Conservation (phyloP, 2,888 invertebrate species). For the Cephus pygmeus region DNA sequence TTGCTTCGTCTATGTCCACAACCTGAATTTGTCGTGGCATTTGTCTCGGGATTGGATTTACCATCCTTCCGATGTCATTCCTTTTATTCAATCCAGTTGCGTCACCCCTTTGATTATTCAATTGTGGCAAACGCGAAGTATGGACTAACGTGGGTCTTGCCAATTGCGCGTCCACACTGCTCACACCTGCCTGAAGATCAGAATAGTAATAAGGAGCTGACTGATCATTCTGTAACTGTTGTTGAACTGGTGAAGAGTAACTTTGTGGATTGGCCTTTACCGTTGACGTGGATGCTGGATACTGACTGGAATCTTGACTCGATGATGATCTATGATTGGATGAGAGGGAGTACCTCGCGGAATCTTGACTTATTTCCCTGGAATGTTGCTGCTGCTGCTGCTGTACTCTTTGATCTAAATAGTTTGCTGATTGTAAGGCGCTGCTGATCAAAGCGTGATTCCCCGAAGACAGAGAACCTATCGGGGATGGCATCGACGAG, state of each 20-base stretch:
- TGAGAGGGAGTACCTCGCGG: constrained; percentile 41
- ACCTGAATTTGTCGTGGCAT: constrained; percentile 54
- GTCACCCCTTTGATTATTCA: constrained; percentile 81
- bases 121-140: constrained; percentile 60
- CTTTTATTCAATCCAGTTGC: constrained; percentile 66
- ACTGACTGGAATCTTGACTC: constrained; percentile 44
- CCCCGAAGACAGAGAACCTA: constrained; percentile 28
- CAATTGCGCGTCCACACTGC: constrained; percentile 32
- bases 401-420: constrained; percentile 19
- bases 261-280: constrained; percentile 28
- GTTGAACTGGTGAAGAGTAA: constrained; percentile 34
- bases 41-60: constrained; percentile 72
- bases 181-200: constrained; percentile 69
- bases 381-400: constrained; percentile 39
- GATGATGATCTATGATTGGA: constrained; percentile 51
- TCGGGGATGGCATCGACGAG: constrained; percentile 19
- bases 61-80: constrained; percentile 77
- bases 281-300: constrained; percentile 29
- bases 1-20: constrained; percentile 57
- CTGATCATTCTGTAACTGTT: constrained; percentile 68
- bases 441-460: constrained; percentile 15
- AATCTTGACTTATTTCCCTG: constrained; percentile 50
- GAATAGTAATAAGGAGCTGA: constrained; percentile 90
- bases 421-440: constrained; percentile 15
- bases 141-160: constrained; percentile 34